Percentiles rank a stretch among this genome's conserved stretches.
phyloP scores from a whole-genome alignment of 2,113 vertebrate genomes.

The Oncorhynchus nerka region DNA sequence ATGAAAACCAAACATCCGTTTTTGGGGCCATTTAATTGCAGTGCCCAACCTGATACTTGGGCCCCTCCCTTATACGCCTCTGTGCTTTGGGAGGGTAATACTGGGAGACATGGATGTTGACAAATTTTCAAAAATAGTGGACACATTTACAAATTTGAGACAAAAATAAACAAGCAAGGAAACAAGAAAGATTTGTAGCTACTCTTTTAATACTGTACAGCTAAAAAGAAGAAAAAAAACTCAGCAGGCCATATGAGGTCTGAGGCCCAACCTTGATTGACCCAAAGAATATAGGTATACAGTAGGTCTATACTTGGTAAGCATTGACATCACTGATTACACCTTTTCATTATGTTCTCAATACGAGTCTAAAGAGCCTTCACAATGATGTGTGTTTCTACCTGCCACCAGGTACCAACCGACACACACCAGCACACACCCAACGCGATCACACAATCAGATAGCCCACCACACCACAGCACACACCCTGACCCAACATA shows the following conservation, averaged over 20 bases:
- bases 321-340: conserved; percentile 39
- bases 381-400: conserved; percentile 41
- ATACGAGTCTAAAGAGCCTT: conserved; percentile 48
- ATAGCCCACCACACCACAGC: conserved; percentile 38
- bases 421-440: conserved; percentile 51
- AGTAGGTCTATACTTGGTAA: neutral
- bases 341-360: conserved; percentile 50
- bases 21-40: neutral
- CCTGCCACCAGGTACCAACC: conserved; percentile 47
- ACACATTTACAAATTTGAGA: neutral
- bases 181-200: no score
- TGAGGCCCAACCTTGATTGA: neutral
- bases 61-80: neutral
- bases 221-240: no score
- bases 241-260: neutral
- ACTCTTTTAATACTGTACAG: no score
- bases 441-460: conserved; percentile 50
- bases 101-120: neutral
- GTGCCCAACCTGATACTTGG: neutral
- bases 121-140: no score
- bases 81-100: neutral
- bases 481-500: conserved; percentile 43
- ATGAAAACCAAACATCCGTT: neutral
- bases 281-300: neutral
- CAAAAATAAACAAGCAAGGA: neutral